A percentile compares a stretch with the other conserved stretches of the same genome.
Conservation (phyloP, 2,797 vertebrate species). For the Miichthys miiuy region DNA sequence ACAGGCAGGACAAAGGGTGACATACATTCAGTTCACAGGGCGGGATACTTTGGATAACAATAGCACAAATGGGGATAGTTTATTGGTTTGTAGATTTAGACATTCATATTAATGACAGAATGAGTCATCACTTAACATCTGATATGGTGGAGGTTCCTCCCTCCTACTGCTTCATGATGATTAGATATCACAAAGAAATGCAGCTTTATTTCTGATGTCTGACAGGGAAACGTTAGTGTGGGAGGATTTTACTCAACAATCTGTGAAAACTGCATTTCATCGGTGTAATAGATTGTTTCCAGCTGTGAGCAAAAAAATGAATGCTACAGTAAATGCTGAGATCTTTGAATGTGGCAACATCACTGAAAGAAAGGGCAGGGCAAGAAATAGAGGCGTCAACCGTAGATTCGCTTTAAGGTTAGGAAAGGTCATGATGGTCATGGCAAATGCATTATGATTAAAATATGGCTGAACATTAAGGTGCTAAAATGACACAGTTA, state of each 20-base stretch:
- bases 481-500: not conserved
- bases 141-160: not conserved
- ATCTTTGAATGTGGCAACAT: no score
- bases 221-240: not conserved
- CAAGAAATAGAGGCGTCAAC: no score
- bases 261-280: not conserved
- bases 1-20: constrained; percentile 14
- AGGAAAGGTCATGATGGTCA: no score
- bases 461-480: no score
- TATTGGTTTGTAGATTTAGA: constrained; percentile 4
- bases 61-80: constrained; percentile 10
- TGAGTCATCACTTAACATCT: not conserved
- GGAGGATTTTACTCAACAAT: constrained; percentile 2
- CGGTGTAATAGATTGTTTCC: not conserved
- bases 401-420: no score
- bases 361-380: no score
- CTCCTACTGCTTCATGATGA: not conserved
- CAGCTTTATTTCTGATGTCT: not conserved
- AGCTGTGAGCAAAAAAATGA: not conserved
- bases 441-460: no score
- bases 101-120: constrained; percentile 3
- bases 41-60: constrained; percentile 24
- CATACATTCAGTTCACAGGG: not conserved
- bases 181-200: constrained; percentile 7
- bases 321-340: no score